phyloP scores from a whole-genome alignment of 1,140 invertebrate genomes.

The Dinoponera quadriceps region DNA sequence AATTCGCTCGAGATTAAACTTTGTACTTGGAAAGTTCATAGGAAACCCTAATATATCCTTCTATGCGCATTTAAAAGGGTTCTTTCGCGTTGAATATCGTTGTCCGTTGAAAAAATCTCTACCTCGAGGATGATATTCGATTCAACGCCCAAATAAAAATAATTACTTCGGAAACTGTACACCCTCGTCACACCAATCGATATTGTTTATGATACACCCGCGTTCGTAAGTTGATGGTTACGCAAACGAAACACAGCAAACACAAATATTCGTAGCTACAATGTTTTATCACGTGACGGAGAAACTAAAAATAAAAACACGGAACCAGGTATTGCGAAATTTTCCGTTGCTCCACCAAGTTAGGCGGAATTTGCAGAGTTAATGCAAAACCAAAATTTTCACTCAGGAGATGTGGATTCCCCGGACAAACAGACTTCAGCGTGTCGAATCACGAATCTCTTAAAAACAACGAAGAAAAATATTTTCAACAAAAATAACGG shows the following conservation, averaged over 20 bases:
- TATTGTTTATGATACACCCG: neutral
- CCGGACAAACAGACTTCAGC: conserved; percentile 30
- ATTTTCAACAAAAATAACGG: conserved; percentile 49
- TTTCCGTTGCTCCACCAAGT: too few species aligned
- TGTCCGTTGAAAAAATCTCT: neutral
- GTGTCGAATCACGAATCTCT: conserved; percentile 52
- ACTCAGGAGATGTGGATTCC: conserved; percentile 12
- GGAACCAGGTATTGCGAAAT: too few species aligned
- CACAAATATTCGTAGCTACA: conserved; percentile 6
- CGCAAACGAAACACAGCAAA: neutral
- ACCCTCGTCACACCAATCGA: neutral
- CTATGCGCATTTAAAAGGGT: too few species aligned
- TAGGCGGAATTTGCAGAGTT: too few species aligned
- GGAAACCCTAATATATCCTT: too few species aligned
- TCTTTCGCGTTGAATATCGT: too few species aligned
- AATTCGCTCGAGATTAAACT: too few species aligned
- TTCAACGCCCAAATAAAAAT: neutral
- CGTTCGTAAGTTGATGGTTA: neutral
- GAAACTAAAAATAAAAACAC: conserved; percentile 41
- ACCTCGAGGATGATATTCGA: neutral
- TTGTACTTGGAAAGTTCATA: too few species aligned
- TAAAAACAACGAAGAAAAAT: conserved; percentile 45
- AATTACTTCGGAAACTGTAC: neutral
- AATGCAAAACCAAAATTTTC: too few species aligned
- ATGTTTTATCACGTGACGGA: conserved; percentile 20